phyloP scores from a whole-genome alignment of 2,113 vertebrate genomes.

The Acrocephalus kingi region DNA sequence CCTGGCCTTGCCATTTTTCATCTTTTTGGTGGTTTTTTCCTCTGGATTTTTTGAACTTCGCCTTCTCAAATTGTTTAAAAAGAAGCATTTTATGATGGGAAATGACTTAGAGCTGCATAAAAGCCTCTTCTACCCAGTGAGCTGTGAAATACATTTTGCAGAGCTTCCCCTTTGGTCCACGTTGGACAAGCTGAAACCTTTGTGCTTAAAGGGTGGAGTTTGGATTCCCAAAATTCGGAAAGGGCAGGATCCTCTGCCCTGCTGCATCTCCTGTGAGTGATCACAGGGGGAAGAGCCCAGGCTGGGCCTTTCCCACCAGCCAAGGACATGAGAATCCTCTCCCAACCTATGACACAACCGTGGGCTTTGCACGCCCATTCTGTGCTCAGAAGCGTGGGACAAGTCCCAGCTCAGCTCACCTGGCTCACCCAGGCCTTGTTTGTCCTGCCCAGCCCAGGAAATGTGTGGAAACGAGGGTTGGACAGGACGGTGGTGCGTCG shows the following conservation, averaged over 20 bases:
- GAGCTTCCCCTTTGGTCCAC: rapidly evolving
- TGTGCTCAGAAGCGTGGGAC: too few species aligned
- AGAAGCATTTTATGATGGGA: background rate
- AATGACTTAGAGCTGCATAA: background rate
- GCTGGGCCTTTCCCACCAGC: background rate
- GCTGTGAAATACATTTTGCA: background rate
- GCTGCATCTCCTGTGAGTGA: background rate
- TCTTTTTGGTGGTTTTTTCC: background rate
- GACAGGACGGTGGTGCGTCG: too few species aligned
- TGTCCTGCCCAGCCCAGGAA: rapidly evolving
- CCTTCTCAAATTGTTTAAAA: background rate
- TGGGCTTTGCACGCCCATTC: rapidly evolving
- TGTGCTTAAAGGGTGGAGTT: background rate
- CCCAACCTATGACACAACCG: rapidly evolving
- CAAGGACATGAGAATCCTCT: too few species aligned
- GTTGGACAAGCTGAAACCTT: background rate
- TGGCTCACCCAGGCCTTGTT: background rate
- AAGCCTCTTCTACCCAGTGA: background rate
- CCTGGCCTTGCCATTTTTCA: background rate
- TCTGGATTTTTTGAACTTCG: background rate
- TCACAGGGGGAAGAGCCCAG: too few species aligned
- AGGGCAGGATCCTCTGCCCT: background rate
- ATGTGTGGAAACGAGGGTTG: background rate
- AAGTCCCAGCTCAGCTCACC: background rate
- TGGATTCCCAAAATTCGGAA: background rate